A percentile compares a stretch with the other conserved stretches of the same genome.
These are phyloP conservation scores for Platycheirus albimanus DNA, from an alignment of 2,888 invertebrate species.

Conservation along the genomic window DNA sequence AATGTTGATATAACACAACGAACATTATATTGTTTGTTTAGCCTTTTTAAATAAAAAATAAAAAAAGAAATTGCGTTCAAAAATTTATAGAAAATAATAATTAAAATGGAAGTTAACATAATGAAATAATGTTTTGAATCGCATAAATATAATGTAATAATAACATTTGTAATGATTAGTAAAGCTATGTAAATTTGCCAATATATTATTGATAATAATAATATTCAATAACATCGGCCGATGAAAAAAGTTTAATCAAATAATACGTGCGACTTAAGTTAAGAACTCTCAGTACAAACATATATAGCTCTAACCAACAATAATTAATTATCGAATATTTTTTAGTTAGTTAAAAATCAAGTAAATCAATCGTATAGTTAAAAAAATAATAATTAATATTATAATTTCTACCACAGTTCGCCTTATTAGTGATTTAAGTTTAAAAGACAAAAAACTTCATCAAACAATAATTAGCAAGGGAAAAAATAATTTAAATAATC, in stretches of 20 bases:
- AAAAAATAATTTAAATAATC: conserved; percentile 20
- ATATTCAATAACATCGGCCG: neutral
- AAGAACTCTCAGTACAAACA: conserved; percentile 49
- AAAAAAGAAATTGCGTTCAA: neutral
- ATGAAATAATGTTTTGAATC: neutral
- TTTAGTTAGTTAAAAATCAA: conserved; percentile 28
- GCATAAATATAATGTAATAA: neutral
- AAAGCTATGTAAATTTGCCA: neutral
- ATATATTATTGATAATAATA: neutral
- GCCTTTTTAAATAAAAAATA: conserved; percentile 11
- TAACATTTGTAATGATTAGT: neutral
- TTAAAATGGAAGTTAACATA: neutral
- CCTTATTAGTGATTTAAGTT: conserved; percentile 71
- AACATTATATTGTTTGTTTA: conserved; percentile 35
- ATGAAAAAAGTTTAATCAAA: conserved; percentile 1
- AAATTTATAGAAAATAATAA: neutral
- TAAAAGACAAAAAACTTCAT: conserved; percentile 25
- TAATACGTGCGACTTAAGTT: conserved; percentile 3
- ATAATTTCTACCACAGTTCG: conserved; percentile 48
- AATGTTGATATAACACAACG: conserved; percentile 29
- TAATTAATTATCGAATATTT: conserved; percentile 47
- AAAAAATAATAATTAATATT: conserved; percentile 12
- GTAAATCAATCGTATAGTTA: conserved; percentile 7
- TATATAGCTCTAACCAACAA: conserved; percentile 37
- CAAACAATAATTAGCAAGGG: conserved; percentile 30